Evolutionary conservation across 2,797 vertebrate species (phyloP).

Genomic region (Sarcophilus harrisii): DNA sequence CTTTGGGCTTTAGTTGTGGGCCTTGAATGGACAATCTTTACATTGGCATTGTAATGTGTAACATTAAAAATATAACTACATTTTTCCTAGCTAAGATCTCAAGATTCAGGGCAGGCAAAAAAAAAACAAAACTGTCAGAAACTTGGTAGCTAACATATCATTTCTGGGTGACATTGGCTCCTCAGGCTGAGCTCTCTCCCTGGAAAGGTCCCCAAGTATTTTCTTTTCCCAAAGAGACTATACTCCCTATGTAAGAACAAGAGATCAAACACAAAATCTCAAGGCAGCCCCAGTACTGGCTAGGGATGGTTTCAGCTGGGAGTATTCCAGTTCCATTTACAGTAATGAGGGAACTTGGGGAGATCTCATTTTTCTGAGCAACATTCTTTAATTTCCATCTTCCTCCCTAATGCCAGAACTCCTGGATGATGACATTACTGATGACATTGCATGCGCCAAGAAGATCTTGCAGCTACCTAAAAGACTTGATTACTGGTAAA

Average conservation of each 20-base stretch:
- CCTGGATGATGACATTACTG: slow-evolving; percentile 69
- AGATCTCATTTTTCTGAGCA: neutral
- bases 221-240: neutral
- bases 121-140: neutral
- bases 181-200: slow-evolving; percentile 13
- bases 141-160: neutral
- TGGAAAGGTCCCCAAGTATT: neutral
- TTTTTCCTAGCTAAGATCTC: neutral
- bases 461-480: slow-evolving; percentile 73
- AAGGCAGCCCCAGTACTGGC: neutral
- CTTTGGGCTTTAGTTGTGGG: neutral
- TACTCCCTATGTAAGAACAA: neutral
- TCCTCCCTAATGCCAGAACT: slow-evolving; percentile 58
- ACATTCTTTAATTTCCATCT: slow-evolving; percentile 9
- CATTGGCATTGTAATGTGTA: neutral
- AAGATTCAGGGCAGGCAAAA: neutral
- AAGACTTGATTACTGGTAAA: slow-evolving; percentile 75
- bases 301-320: neutral
- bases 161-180: slow-evolving; percentile 28
- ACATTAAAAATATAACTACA: neutral
- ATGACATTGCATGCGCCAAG: slow-evolving; percentile 75
- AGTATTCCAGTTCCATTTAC: neutral
- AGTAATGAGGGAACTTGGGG: neutral
- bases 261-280: neutral
- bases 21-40: neutral